Evolutionary conservation across 2,888 invertebrate genomes (phyloP), one percentile per base, ranked within the genome.

Genomic region (Orchestes rusci): DNA sequence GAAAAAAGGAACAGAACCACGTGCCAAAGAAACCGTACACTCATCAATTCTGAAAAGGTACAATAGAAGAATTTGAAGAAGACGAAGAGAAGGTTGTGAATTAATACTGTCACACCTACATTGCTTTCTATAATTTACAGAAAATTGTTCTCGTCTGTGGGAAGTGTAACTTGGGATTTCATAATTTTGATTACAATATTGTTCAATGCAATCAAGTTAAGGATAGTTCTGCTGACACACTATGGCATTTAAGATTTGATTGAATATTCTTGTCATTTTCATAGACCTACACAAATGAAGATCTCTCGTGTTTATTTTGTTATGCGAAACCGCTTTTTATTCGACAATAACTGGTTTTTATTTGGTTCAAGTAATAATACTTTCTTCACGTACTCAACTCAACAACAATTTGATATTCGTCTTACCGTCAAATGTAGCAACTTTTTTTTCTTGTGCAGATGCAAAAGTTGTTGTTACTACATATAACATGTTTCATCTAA

Each of bases 101-200:
- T n/a, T n/a, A n/a, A n/a, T n/a, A n/a, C n/a, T 57, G 56, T 57
- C 54, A 56, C 57, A 57, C 59, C 59, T 59, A 59, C 59, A 52
- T 50, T 54, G 56, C 56, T 58, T 58, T 57, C 58, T 57, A 58
- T 50, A 49, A 52, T 56, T 53, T 53, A 48, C 50, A 52, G 50
- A 58, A 56, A 54, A 58, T 53, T 47, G 39, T 42, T 50, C n/a
- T n/a, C 7, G 50, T 44, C 50, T 56, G 56, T 56, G 55, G 55
- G 54, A 55, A 56, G 56, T 55, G 52, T 55, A 53, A 55, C 55
- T 53, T 55, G 49, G 50, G 48, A 55, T 57, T 57, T 56, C 54
- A 52, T 54, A 54, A 49, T 49, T 49, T 49, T 45, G 42, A 54
- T 55, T 54, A 54, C 51, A 54, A 51, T 53, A 51, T 52, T 46